These are phyloP conservation scores for Harpalus rubripes DNA, from an alignment of 2,888 invertebrate species.

Conservation along the genomic window DNA sequence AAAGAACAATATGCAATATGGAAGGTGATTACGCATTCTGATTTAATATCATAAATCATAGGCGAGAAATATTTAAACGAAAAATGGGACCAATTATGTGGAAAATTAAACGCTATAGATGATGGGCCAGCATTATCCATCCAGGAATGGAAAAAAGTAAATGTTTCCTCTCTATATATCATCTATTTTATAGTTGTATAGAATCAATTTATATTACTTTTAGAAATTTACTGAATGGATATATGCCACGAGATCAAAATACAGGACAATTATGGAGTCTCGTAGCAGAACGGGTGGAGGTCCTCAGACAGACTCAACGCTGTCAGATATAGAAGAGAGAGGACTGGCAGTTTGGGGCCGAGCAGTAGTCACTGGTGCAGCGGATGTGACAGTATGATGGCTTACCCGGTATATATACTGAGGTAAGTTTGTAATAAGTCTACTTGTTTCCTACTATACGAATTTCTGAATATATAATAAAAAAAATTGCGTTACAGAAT, in stretches of 20 bases:
- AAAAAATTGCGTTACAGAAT: background rate
- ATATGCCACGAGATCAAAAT: background rate
- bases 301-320: background rate
- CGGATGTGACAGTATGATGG: background rate
- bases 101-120: constrained; percentile 62
- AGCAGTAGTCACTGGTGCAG: background rate
- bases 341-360: constrained; percentile 1
- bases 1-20: constrained; percentile 17
- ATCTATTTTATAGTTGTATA: background rate
- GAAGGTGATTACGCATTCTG: constrained; percentile 57
- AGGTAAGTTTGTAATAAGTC: constrained; percentile 15
- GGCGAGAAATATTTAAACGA: constrained; percentile 54
- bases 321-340: constrained; percentile 1
- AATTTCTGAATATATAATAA: background rate
- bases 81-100: constrained; percentile 62
- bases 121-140: constrained; percentile 58
- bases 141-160: constrained; percentile 65
- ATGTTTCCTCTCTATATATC: background rate
- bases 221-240: constrained; percentile 18
- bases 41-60: constrained; percentile 60
- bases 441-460: background rate
- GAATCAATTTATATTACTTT: background rate
- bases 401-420: background rate
- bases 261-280: background rate
- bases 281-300: background rate